Conservation (phyloP, 2,888 invertebrate genomes). For the Drosophila paranaensis region DNA sequence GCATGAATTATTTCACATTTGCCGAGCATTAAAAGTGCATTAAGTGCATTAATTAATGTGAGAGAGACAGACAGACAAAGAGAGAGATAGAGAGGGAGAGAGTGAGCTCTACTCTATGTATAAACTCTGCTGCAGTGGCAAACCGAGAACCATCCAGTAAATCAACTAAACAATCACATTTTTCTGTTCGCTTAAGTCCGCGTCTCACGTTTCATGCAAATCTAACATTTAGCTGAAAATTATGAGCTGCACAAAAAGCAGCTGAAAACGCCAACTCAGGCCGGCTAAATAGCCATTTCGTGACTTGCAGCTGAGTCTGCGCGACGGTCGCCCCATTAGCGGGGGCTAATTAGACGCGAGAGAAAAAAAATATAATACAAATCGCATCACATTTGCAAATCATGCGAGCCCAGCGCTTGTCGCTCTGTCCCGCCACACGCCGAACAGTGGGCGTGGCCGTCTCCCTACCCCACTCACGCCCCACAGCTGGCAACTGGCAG, state of each 20-base stretch:
- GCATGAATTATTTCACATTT: slow-evolving; percentile 74
- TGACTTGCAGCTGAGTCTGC: slow-evolving; percentile 77
- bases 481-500: slow-evolving; percentile 38
- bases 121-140: slow-evolving; percentile 22
- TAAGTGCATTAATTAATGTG: slow-evolving; percentile 73
- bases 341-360: slow-evolving; percentile 66
- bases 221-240: slow-evolving; percentile 65
- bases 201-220: slow-evolving; percentile 71
- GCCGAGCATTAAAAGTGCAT: slow-evolving; percentile 73
- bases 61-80: not conserved
- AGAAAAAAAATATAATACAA: slow-evolving; percentile 50
- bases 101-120: not conserved
- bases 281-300: slow-evolving; percentile 72
- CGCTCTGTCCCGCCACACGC: slow-evolving; percentile 14
- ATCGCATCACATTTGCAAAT: slow-evolving; percentile 67
- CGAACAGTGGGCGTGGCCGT: slow-evolving; percentile 26
- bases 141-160: not conserved
- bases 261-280: slow-evolving; percentile 65
- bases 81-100: slow-evolving; percentile 1
- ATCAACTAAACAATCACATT: slow-evolving; percentile 6
- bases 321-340: slow-evolving; percentile 67
- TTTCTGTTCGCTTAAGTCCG: slow-evolving; percentile 10
- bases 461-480: not conserved
- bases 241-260: slow-evolving; percentile 43
- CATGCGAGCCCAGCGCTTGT: slow-evolving; percentile 48